Percentiles rank a stretch among this genome's conserved stretches.
Conservation (phyloP, 1,140 invertebrate genomes). For the Fopius arisanus region DNA sequence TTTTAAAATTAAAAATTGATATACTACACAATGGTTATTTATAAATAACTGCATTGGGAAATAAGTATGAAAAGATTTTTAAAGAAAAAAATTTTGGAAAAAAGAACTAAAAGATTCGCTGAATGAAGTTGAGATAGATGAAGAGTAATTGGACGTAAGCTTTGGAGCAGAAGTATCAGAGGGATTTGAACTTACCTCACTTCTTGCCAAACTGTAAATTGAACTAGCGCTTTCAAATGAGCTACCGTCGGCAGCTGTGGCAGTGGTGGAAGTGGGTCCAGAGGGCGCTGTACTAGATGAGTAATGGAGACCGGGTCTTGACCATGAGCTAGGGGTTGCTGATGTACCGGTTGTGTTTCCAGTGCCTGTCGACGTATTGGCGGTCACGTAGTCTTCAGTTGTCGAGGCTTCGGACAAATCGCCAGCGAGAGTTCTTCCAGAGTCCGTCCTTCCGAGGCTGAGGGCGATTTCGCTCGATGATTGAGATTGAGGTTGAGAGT, state of each 20-base stretch:
- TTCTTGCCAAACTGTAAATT: constrained; percentile 77
- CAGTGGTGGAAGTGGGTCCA: constrained; percentile 64
- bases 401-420: constrained; percentile 86
- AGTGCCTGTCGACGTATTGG: constrained; percentile 79
- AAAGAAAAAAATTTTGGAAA: no score
- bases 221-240: constrained; percentile 84
- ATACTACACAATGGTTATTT: no score
- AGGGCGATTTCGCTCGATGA: constrained; percentile 61
- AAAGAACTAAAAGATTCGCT: no score
- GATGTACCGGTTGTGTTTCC: constrained; percentile 66
- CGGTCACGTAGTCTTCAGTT: constrained; percentile 89
- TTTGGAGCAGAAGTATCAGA: no score
- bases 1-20: no score
- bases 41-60: no score
- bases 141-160: no score
- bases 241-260: constrained; percentile 73
- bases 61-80: no score
- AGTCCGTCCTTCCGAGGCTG: constrained; percentile 72
- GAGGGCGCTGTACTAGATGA: constrained; percentile 53
- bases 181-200: constrained; percentile 68
- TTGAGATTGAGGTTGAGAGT: constrained; percentile 59
- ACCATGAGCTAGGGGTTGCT: constrained; percentile 60
- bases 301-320: constrained; percentile 49
- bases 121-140: no score
- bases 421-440: constrained; percentile 76